Evolutionary conservation across 2,797 vertebrate species (phyloP), one percentile per base, ranked within the genome.

Genomic region (Lutjanus argentimaculatus): DNA sequence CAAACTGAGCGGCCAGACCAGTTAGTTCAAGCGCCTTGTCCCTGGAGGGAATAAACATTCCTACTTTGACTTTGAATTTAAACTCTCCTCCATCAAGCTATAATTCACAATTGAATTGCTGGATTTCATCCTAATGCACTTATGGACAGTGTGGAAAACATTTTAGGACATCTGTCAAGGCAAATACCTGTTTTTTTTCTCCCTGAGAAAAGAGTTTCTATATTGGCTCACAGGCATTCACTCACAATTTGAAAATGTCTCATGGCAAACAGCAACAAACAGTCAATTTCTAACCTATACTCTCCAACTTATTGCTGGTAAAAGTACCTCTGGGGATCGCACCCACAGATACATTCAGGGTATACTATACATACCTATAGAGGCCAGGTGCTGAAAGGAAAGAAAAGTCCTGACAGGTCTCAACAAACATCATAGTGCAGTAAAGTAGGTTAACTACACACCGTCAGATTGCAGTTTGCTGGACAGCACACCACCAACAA

Each of bases 371-470:
- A 93, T 91, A 92, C 90, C 91, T 76, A 73, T 51, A 81, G 74
- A 76, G 83, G 83, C 86, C 87, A 84, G 87, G 92, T 85, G 92
- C 83, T 92, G 91, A 93, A 90, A 93, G 87, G 76, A 89, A 77
- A 87, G 82, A 90, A 87, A 87, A 45, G 76, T 75, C 84, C 77
- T 56, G 82, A 85, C 93, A 95, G 88, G 93, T 91, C 89, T 91
- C 80, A 87, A 92, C 92, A 92, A 72, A 90, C 91, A 82, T 79
- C 77, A 69, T 11, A 64, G 58, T 61, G 73, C 72, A 89, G 89
- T 90, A 88, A 92, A 93, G 80, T 19, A 78, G 75, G 75, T 86
- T 87, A 89, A 83, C 79, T 48, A 52, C 77, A 61, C 55, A 72
- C 72, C 65, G 56, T 45, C 17, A 57, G 57, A 82, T 43, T 49